Base-by-base conservation (phyloP, 2,113 vertebrate genomes). In the Nanorana parkeri region DNA sequence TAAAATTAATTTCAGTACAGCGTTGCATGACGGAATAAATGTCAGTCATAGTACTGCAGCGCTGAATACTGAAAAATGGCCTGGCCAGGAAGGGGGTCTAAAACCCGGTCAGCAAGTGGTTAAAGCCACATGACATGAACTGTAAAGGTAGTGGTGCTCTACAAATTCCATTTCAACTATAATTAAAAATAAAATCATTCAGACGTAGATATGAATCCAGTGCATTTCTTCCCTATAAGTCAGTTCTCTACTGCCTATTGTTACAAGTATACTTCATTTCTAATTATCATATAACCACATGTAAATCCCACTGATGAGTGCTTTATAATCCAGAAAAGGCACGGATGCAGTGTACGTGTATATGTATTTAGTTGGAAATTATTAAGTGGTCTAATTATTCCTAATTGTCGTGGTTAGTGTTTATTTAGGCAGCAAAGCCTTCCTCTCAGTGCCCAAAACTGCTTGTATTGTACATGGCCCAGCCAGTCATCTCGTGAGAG, bases 311-410 rank as follows among this genome's bases (percentile, higher is more conserved):
- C 17, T 58, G 77, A 69, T 80, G 66, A 80, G 29, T 72, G 32
- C 66, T 80, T 72, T 64, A 72, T 72, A 63, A 32, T 51, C 61
- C 56, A 16, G 56, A 81, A 29, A 55, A 28, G 36, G 26, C 41
- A 66, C 23, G 20, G 41, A 65, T 5, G 7, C 21, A 56, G 80
- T 29, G 21, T 69, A 16, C 56, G 28, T 69, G 55, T 80, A 73
- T 66, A 74, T 81, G 61, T 81, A 64, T 74, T 56, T 81, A 66
- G 69, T 67, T 81, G 60, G 69, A 75, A 74, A 81, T 74, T 69
- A 80, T 80, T 74, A 81, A 81, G 68, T 65, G 60, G 16, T 65
- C 60, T 74, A 66, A 81, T 81, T 74, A 81, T 81, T 75, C 47
- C 69, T 81, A 81, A 81, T 81, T 81, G 69, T 56, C 5, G 47